Percentiles rank a stretch among this genome's conserved stretches.
These are phyloP conservation scores for Campylomormyrus tamandua DNA, from an alignment of 2,113 vertebrate species.

Conservation along the genomic window DNA sequence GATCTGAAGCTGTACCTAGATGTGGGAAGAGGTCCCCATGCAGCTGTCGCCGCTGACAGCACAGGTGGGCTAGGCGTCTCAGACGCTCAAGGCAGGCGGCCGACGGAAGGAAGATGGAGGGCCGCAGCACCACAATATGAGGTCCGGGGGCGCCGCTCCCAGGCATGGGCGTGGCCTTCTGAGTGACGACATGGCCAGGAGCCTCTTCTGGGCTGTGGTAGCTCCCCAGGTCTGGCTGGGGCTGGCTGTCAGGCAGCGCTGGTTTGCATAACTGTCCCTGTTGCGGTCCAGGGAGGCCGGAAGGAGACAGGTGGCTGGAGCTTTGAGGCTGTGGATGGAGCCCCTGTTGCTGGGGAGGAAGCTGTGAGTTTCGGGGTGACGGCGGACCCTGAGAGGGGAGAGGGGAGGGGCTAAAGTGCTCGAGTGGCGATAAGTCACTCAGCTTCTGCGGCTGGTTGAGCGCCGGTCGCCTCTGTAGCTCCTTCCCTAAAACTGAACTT, in stretches of 20 bases:
- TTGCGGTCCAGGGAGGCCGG: constrained; percentile 70
- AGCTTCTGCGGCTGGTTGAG: constrained; percentile 77
- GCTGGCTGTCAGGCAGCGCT: constrained; percentile 83
- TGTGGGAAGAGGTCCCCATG: constrained; percentile 92
- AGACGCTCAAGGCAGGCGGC: constrained; percentile 82
- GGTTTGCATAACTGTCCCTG: constrained; percentile 92
- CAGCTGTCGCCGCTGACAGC: constrained; percentile 78
- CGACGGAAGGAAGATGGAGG: constrained; percentile 79
- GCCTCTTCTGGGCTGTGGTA: constrained; percentile 77
- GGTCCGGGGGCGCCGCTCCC: constrained; percentile 53
- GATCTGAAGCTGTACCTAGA: constrained; percentile 64
- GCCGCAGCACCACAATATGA: constrained; percentile 81
- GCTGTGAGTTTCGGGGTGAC: constrained; percentile 48
- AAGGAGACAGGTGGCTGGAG: constrained; percentile 58
- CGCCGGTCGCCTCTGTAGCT: constrained; percentile 81
- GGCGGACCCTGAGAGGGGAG: constrained; percentile 57
- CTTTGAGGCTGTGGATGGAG: constrained; percentile 50
- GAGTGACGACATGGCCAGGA: constrained; percentile 68
- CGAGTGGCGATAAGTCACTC: constrained; percentile 74
- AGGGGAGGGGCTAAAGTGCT: constrained; percentile 90
- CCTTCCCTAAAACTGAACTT: constrained; percentile 78
- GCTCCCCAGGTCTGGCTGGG: constrained; percentile 72
- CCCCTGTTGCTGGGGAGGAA: constrained; percentile 48
- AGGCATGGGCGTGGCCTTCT: constrained; percentile 53
- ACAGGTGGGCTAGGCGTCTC: constrained; percentile 92